Evolutionary conservation across 1,140 invertebrate species (phyloP).

Genomic region (Agrypnia vestita): DNA sequence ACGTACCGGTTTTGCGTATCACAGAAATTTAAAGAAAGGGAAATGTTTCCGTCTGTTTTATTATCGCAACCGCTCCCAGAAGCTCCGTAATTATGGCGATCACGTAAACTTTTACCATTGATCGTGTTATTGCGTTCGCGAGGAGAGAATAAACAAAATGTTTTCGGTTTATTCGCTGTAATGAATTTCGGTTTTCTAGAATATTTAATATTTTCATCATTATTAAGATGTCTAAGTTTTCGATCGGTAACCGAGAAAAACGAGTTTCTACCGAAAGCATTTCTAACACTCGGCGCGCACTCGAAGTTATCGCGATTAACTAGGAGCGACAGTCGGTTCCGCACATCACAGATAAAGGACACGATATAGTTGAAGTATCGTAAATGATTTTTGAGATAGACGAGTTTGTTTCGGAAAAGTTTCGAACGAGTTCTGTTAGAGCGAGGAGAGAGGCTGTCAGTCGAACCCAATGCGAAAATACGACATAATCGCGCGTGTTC

Average conservation of each 20-base stretch:
- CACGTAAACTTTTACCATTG: conserved; percentile 41
- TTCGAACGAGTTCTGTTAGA: not conserved
- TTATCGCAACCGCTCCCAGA: not conserved
- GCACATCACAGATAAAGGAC: not conserved
- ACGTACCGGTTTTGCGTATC: conserved; percentile 25
- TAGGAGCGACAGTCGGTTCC: not conserved
- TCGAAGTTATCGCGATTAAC: not conserved
- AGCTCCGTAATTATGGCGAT: conserved; percentile 44
- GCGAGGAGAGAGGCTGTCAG: not conserved
- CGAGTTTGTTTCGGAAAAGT: conserved; percentile 5
- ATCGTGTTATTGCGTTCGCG: conserved; percentile 36
- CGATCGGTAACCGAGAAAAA: conserved; percentile 5
- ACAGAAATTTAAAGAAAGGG: conserved; percentile 39
- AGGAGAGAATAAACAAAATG: conserved; percentile 36
- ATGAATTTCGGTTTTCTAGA: conserved; percentile 5
- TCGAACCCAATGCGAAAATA: not conserved
- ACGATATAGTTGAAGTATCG: not conserved
- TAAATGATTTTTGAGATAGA: conserved; percentile 1
- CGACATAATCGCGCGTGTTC: not conserved
- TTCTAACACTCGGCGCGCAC: not conserved
- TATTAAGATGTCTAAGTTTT: not conserved
- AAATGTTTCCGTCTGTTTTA: conserved; percentile 25
- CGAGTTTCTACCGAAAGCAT: not conserved
- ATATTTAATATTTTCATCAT: conserved; percentile 20
- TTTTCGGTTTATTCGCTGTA: not conserved